Evolutionary conservation across 2,797 vertebrate species (phyloP).

Genomic region (Poecilia gillii): DNA sequence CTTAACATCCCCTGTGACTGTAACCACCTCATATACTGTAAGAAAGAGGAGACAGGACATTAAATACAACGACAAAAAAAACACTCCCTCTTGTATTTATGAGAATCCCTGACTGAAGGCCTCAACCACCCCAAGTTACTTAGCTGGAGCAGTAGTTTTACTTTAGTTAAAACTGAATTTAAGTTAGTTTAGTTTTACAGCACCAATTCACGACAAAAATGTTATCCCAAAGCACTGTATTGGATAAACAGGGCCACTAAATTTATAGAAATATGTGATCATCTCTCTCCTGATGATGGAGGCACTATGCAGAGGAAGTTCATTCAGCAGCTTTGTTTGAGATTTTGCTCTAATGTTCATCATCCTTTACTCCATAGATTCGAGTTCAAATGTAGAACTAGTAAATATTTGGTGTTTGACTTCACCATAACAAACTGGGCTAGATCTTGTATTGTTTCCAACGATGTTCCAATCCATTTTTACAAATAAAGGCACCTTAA

Average conservation of each 20-base stretch:
- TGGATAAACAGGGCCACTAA: background rate
- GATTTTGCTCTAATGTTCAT: background rate
- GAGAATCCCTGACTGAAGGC: background rate
- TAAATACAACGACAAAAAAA: background rate
- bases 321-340: background rate
- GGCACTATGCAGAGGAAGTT: background rate
- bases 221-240: background rate
- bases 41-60: conserved; percentile 20
- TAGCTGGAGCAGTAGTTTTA: background rate
- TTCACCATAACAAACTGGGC: background rate
- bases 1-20: conserved; percentile 92
- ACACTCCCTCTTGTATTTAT: too few species aligned
- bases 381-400: background rate
- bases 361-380: background rate
- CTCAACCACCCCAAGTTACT: background rate
- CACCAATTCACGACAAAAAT: background rate
- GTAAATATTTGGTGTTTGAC: background rate
- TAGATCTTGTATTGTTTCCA: background rate
- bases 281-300: background rate
- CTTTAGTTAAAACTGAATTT: background rate
- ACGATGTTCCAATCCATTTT: background rate
- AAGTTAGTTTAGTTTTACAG: background rate
- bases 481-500: background rate
- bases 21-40: conserved; percentile 95
- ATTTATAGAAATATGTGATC: background rate